phyloP scores from a whole-genome alignment of 2,797 vertebrate genomes.

The Siniperca obscura region DNA sequence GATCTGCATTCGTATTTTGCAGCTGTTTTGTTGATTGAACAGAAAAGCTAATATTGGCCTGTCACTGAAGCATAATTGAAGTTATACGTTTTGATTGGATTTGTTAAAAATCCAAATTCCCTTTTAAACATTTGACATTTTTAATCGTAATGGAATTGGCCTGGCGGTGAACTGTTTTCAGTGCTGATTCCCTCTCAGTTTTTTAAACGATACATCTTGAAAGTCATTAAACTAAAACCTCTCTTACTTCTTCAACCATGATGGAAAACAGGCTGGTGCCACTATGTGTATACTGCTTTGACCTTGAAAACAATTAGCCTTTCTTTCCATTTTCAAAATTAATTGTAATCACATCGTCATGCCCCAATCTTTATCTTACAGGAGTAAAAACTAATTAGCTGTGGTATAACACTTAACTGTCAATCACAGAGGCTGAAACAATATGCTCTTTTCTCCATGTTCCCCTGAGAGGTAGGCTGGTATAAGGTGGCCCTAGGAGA shows the following conservation, averaged over 20 bases:
- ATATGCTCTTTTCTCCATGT: constrained; percentile 50
- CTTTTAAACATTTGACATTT: constrained; percentile 40
- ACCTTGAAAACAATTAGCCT: constrained; percentile 82
- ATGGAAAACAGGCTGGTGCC: constrained; percentile 36
- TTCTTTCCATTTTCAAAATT: constrained; percentile 73
- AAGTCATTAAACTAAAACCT: constrained; percentile 29
- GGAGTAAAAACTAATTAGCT: constrained; percentile 77
- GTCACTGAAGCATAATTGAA: not conserved
- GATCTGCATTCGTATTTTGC: not conserved
- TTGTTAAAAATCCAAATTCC: constrained; percentile 11
- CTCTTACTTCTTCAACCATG: constrained; percentile 12
- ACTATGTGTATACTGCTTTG: constrained; percentile 39
- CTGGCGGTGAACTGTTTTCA: constrained; percentile 21
- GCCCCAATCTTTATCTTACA: constrained; percentile 75
- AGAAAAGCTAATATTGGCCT: not conserved
- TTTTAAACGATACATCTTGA: constrained; percentile 16
- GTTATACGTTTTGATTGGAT: constrained; percentile 1
- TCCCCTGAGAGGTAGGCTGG: constrained; percentile 56
- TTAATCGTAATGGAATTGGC: constrained; percentile 48
- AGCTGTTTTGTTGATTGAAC: constrained; percentile 1
- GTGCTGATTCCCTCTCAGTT: constrained; percentile 5
- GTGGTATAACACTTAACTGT: constrained; percentile 74
- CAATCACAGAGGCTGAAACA: constrained; percentile 76
- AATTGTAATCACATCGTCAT: constrained; percentile 76
- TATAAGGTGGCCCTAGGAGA: constrained; percentile 60